These are phyloP conservation scores for Cotesia congregata DNA, from an alignment of 2,888 invertebrate genomes.

Conservation along the genomic window DNA sequence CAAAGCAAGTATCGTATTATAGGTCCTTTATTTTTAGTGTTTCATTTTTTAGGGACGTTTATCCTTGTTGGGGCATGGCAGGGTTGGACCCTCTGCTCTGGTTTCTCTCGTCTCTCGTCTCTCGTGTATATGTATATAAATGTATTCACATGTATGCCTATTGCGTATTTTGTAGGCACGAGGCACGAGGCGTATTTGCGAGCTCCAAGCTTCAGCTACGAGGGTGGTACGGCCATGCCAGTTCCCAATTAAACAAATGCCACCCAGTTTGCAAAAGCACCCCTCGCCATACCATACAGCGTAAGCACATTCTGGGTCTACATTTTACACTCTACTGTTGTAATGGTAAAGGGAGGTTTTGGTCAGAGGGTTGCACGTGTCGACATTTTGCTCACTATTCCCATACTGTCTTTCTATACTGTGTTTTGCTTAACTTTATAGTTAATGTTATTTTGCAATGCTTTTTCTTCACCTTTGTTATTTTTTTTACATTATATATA, in stretches of 20 bases:
- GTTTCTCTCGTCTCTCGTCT: not conserved
- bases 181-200: slow-evolving; percentile 42
- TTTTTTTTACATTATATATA: not conserved
- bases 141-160: slow-evolving; percentile 5
- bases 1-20: not conserved
- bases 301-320: not conserved
- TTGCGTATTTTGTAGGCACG: slow-evolving; percentile 22
- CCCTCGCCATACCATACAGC: slow-evolving; percentile 47
- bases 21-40: not conserved
- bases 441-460: slow-evolving; percentile 33
- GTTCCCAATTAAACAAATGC: slow-evolving; percentile 67
- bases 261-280: slow-evolving; percentile 53
- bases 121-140: not conserved
- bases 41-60: not conserved
- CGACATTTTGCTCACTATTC: slow-evolving; percentile 44
- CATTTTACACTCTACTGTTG: too few relatives aligned
- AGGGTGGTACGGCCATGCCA: slow-evolving; percentile 58
- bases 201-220: slow-evolving; percentile 41
- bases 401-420: slow-evolving; percentile 43
- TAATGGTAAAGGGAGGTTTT: slow-evolving; percentile 14
- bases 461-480: not conserved
- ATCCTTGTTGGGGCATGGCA: not conserved
- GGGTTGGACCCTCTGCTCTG: slow-evolving; percentile 4
- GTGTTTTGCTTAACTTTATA: slow-evolving; percentile 31
- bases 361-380: slow-evolving; percentile 47